Conservation (phyloP, 2,113 vertebrate species). For the Dermatemys mawii region DNA sequence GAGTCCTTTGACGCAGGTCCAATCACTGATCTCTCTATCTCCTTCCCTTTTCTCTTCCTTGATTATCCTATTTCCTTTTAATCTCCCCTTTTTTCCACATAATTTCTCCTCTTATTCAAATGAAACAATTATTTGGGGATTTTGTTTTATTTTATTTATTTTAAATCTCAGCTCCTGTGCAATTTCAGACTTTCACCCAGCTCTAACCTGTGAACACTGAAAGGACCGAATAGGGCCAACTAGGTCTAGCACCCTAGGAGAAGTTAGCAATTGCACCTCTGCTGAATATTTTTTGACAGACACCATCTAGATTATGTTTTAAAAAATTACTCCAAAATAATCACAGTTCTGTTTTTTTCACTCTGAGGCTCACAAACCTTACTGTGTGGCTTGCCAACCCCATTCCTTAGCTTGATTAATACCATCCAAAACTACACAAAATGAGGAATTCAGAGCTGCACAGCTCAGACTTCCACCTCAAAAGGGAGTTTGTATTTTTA, state of each 20-base stretch:
- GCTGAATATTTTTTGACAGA: background rate
- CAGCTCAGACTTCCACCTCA: conserved; percentile 3
- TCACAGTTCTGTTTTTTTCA: background rate
- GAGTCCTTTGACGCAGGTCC: background rate
- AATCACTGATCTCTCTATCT: background rate
- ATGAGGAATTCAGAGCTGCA: conserved; percentile 22
- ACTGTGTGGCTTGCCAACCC: background rate
- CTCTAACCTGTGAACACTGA: background rate
- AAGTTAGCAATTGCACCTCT: background rate
- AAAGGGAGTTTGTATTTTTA: conserved; percentile 44
- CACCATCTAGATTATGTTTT: fast-evolving
- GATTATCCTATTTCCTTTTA: background rate
- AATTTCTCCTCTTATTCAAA: background rate
- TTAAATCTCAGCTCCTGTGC: background rate
- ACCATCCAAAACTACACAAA: conserved; percentile 5
- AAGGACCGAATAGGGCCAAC: background rate
- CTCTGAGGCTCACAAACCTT: background rate
- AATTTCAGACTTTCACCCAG: background rate
- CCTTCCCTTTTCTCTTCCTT: background rate
- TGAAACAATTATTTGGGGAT: background rate
- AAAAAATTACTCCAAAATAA: conserved; percentile 11
- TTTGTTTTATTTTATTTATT: background rate
- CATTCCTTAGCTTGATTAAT: conserved; percentile 14
- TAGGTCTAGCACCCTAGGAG: background rate
- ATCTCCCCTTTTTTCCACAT: background rate